Evolutionary conservation across 2,113 vertebrate species (phyloP), one percentile per base, ranked within the genome.

Genomic region (Gymnarchus niloticus): DNA sequence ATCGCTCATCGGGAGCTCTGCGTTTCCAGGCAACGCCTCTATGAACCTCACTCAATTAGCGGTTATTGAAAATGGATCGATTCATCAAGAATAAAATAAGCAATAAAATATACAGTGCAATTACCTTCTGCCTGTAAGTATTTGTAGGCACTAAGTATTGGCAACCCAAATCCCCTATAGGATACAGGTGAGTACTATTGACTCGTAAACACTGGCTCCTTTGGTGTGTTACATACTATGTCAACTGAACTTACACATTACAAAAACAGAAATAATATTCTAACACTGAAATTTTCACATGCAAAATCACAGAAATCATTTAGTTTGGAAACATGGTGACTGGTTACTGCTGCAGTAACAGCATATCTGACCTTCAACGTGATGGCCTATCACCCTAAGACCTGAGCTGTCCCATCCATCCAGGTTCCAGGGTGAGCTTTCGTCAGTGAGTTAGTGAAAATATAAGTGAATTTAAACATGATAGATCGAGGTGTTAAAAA

Each of bases 51-150:
- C 65, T 6, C 12, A 12, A 41, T 41, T 37, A 41, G 33, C 33
- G 41, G 33, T 73, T 73, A 28, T 41, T 33, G 41, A 41, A 41
- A 41, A 73, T 73, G 65, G 12, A 19, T 19, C 12, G 65, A 41
- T 73, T 73, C 33, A 73, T 73, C 28, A 73, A 73, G 33, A 73
- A 73, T 73, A 73, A 73, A 73, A 41, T 33, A 73, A 33, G 65
- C 65, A 73, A 19, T 28, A 41, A 69, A 69, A 69, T 69, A 73
- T 73, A 73, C 65, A 17, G 2, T 73, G 14, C 1, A 73, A 73
- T 41, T 73, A 10, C 19, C 33, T 41, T 33, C 65, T 33, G 41
- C 14, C 33, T 73, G 1, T 19, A 1, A 17, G 28, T 41, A 33
- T 14, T 19, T 37, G 28, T n/a, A 0, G 33, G 61, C 19, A 14